phyloP scores from a whole-genome alignment of 2,888 invertebrate species.

The Geophilus truncorum region DNA sequence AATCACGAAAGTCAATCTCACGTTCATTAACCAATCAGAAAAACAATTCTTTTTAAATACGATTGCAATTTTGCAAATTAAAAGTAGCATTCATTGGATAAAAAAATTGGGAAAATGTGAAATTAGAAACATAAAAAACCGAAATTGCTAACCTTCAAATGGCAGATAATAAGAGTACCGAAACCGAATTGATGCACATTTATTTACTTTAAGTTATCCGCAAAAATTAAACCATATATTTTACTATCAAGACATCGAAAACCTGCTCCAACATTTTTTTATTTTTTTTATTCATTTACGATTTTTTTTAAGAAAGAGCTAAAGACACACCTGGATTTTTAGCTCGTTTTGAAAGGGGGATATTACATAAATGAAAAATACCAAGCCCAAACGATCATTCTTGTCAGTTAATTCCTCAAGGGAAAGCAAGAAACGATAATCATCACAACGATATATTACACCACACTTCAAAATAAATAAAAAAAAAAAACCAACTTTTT shows the following conservation, averaged over 20 bases:
- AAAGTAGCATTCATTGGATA: no score
- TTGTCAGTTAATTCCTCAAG: slow-evolving; percentile 27
- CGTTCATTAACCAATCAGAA: no score
- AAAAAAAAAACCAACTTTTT: not conserved
- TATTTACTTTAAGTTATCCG: not conserved
- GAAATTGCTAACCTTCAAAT: no score
- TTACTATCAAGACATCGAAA: slow-evolving; percentile 5
- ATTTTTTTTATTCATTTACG: not conserved
- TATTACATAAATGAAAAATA: slow-evolving; percentile 27
- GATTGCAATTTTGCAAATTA: no score
- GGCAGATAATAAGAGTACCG: not conserved
- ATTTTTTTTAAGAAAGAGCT: not conserved
- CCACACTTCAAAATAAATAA: slow-evolving; percentile 22
- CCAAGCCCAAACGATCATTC: slow-evolving; percentile 27
- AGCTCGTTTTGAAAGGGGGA: slow-evolving; percentile 13
- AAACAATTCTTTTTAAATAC: no score
- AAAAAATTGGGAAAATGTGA: not conserved
- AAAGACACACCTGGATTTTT: slow-evolving; percentile 23
- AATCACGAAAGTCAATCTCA: no score
- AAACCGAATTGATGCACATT: not conserved
- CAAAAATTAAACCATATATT: not conserved
- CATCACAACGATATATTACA: slow-evolving; percentile 19
- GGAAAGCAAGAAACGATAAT: slow-evolving; percentile 21
- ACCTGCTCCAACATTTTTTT: not conserved
- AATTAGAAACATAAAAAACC: not conserved